These are phyloP conservation scores for Borostomias antarcticus DNA, from an alignment of 2,797 vertebrate genomes.

Conservation along the genomic window DNA sequence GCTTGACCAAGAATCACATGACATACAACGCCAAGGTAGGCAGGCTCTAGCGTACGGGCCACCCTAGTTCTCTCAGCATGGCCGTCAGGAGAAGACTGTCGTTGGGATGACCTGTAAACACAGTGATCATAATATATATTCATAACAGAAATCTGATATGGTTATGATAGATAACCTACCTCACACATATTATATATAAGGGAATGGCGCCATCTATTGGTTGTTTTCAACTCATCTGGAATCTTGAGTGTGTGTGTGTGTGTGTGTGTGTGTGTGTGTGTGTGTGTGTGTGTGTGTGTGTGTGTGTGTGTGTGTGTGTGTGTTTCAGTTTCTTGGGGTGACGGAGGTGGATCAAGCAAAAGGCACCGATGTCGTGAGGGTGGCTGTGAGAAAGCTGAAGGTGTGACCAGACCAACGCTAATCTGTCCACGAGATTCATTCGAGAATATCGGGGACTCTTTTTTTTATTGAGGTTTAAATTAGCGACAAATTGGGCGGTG, in stretches of 20 bases:
- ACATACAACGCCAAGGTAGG: conserved; percentile 88
- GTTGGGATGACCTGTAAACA: too few relatives aligned
- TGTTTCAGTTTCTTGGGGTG: conserved; percentile 84
- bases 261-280: conserved; percentile 8
- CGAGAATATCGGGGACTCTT: too few relatives aligned
- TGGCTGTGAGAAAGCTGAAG: conserved; percentile 88
- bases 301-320: not conserved
- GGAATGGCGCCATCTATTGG: conserved; percentile 7
- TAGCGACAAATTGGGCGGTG: too few relatives aligned
- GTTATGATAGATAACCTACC: too few relatives aligned
- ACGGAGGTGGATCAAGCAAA: conserved; percentile 88
- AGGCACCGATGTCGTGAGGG: conserved; percentile 86
- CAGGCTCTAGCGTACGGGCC: conserved; percentile 8
- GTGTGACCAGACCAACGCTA: conserved; percentile 64
- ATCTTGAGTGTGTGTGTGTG: conserved; percentile 12
- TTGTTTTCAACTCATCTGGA: not conserved
- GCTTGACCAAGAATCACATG: conserved; percentile 86
- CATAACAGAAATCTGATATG: too few relatives aligned
- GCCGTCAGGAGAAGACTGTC: too few relatives aligned
- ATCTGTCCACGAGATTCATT: too few relatives aligned
- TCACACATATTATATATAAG: not conserved
- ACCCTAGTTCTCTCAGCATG: not conserved
- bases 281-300: not conserved
- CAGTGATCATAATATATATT: too few relatives aligned
- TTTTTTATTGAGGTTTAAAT: too few relatives aligned